Percentiles rank a stretch among this genome's conserved stretches.
These are phyloP conservation scores for Apodemus agrarius DNA, from an alignment of 2,797 vertebrate species.

Conservation along the genomic window DNA sequence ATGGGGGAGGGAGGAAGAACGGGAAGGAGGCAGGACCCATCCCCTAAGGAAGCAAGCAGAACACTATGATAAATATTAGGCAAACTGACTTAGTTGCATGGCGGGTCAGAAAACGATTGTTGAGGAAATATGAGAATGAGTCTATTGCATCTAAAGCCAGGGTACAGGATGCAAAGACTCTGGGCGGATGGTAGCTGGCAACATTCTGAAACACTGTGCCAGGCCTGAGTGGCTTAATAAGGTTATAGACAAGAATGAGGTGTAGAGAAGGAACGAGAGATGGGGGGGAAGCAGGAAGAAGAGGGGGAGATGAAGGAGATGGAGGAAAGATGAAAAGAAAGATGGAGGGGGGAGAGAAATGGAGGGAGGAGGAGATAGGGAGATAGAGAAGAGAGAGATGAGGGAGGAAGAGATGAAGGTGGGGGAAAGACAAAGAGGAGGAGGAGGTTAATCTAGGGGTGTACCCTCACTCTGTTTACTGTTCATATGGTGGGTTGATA, in stretches of 20 bases:
- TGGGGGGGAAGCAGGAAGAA: too few relatives aligned
- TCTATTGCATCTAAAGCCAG: not conserved
- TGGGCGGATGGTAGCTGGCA: not conserved
- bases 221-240: too few relatives aligned
- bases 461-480: not conserved
- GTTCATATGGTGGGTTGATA: too few relatives aligned
- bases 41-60: not conserved
- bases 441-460: not conserved
- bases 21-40: not conserved
- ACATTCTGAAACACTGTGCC: not conserved
- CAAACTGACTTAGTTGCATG: not conserved
- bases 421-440: not conserved
- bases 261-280: not conserved
- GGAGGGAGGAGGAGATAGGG: not conserved
- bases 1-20: too few relatives aligned
- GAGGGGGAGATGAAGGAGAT: not conserved
- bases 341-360: not conserved
- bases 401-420: not conserved
- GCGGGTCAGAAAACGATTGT: not conserved
- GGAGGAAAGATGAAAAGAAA: not conserved
- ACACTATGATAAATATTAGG: not conserved
- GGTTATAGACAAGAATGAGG: not conserved
- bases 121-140: not conserved
- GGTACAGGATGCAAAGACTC: not conserved
- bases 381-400: not conserved